phyloP scores from a whole-genome alignment of 2,113 vertebrate genomes.

The Serilophus lunatus region DNA sequence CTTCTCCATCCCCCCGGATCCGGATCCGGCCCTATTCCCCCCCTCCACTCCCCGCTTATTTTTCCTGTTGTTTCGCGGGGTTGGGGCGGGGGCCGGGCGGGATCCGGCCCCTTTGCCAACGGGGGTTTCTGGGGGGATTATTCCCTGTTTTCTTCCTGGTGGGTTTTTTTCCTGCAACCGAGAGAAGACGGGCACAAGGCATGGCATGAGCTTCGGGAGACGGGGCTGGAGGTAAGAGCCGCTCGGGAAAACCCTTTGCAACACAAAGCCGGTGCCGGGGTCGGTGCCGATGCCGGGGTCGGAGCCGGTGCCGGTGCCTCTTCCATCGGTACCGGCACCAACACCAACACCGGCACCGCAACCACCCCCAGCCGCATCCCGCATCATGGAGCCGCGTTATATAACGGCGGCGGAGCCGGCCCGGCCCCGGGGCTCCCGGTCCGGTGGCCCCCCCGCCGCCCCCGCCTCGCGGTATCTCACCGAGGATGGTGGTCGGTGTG shows the following conservation, averaged over 20 bases:
- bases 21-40: conserved; percentile 10
- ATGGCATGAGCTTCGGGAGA: conserved; percentile 43
- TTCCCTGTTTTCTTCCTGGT: neutral
- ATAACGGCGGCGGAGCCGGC: conserved; percentile 26
- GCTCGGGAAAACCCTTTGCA: neutral
- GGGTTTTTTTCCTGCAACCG: neutral
- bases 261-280: conserved; percentile 11
- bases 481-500: neutral
- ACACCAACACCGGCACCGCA: neutral
- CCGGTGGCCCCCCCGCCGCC: neutral
- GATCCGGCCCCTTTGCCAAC: neutral
- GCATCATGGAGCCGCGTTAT: conserved; percentile 38
- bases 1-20: conserved; percentile 28
- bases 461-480: neutral
- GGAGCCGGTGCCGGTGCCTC: neutral
- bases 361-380: neutral
- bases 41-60: conserved; percentile 2
- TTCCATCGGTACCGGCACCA: neutral
- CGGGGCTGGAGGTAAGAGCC: conserved; percentile 67
- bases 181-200: conserved; percentile 5
- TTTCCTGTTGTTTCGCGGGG: conserved; percentile 16
- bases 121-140: neutral
- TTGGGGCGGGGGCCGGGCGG: conserved; percentile 20
- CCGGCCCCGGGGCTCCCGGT: neutral
- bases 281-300: neutral